phyloP scores from a whole-genome alignment of 2,888 invertebrate species.

The Rapana venosa region DNA sequence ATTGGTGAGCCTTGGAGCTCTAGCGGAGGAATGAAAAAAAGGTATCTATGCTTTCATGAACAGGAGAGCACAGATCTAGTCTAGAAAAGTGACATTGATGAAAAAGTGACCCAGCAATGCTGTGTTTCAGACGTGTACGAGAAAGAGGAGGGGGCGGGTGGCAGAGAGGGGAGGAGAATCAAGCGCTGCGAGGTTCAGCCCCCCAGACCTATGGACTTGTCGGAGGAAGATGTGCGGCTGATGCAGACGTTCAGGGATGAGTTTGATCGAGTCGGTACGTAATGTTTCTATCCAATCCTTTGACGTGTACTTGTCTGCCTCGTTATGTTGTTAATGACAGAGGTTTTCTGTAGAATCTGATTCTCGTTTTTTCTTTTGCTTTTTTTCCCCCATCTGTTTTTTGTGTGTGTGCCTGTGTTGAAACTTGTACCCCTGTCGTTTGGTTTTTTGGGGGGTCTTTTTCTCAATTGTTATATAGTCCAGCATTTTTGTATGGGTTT shows the following conservation, averaged over 20 bases:
- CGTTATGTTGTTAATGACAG: not conserved
- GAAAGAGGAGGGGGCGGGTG: conserved; percentile 29
- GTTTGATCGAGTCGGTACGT: conserved; percentile 82
- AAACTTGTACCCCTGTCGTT: not conserved
- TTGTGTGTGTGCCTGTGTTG: not conserved
- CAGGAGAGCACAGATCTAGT: too few relatives aligned
- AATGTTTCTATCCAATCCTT: not conserved
- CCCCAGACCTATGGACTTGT: conserved; percentile 63
- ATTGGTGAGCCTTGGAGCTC: too few relatives aligned
- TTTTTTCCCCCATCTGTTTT: not conserved
- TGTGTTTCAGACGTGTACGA: conserved; percentile 60
- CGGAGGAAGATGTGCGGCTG: conserved; percentile 81
- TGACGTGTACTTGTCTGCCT: not conserved
- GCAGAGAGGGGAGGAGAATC: conserved; percentile 53
- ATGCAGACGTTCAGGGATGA: conserved; percentile 81
- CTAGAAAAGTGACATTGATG: too few relatives aligned
- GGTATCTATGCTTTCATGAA: too few relatives aligned
- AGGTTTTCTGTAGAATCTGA: too few relatives aligned
- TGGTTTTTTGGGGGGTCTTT: too few relatives aligned
- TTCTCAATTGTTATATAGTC: not conserved
- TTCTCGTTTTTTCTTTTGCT: too few relatives aligned
- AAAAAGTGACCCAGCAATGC: too few relatives aligned
- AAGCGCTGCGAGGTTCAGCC: conserved; percentile 61
- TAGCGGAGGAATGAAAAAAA: too few relatives aligned
- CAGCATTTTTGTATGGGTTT: not conserved